phyloP scores from a whole-genome alignment of 2,888 invertebrate genomes.

The Andrena camellia region DNA sequence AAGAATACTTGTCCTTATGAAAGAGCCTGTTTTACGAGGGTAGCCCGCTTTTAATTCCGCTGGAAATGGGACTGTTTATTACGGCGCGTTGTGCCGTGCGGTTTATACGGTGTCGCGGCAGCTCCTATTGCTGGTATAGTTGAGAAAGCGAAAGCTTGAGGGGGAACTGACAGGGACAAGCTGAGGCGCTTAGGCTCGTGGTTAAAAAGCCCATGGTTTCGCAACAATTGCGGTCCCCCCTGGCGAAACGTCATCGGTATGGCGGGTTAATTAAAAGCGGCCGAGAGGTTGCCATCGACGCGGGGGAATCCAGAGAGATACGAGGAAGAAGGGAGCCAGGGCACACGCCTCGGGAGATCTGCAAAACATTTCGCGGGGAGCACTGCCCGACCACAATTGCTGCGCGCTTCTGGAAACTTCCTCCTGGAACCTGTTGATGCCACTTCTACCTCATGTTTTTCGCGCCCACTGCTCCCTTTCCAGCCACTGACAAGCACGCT shows the following conservation, averaged over 20 bases:
- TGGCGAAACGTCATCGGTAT: slow-evolving; percentile 8
- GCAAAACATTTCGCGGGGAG: slow-evolving; percentile 38
- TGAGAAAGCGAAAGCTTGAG: neutral
- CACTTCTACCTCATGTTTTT: slow-evolving; percentile 44
- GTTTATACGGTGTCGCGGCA: neutral
- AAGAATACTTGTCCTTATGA: slow-evolving; percentile 22
- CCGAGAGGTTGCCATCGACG: neutral
- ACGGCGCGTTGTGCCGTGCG: slow-evolving; percentile 19
- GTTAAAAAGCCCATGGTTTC: neutral
- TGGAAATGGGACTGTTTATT: slow-evolving; percentile 44
- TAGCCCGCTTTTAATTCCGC: slow-evolving; percentile 46
- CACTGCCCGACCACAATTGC: slow-evolving; percentile 42
- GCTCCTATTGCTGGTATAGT: neutral
- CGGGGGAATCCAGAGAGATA: neutral
- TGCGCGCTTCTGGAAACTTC: slow-evolving; percentile 31
- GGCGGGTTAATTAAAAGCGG: slow-evolving; percentile 43
- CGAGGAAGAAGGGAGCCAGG: neutral
- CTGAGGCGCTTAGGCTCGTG: neutral
- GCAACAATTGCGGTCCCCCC: slow-evolving; percentile 9
- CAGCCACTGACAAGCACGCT: slow-evolving; percentile 10
- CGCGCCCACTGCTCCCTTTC: neutral
- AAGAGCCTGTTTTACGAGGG: slow-evolving; percentile 38
- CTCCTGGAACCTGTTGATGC: slow-evolving; percentile 52
- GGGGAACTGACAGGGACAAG: too few relatives aligned
- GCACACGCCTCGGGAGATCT: slow-evolving; percentile 22